Base-by-base conservation (phyloP, 2,888 invertebrate genomes). In the Monoplex corrugatus region DNA sequence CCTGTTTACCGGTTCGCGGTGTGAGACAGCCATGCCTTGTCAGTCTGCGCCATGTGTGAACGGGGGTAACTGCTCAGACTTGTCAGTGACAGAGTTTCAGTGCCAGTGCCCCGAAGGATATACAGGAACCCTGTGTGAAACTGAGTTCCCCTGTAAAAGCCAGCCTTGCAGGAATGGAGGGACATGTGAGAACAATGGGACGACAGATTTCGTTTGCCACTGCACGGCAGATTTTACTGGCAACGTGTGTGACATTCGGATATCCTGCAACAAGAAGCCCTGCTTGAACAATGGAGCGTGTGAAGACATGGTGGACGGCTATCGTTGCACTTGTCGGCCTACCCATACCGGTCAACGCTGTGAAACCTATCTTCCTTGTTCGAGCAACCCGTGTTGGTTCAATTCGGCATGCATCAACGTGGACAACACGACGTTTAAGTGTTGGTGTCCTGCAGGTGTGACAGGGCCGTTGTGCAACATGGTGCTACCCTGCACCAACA, bases 211-310 rank as follows among this genome's bases (percentile, higher is more conserved):
- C 68, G 38, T 68, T 0, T 93, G 93, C 57, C 63, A 87, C 43
- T 93, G 93, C 75, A 72, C 75, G 28, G 5, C 84, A 2, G 91
- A 90, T n/a, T 92, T 89, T 78, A 89, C 90, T 6, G 93, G 93
- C 1, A 19, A 38, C 1, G n/a, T 23, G 35, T 92, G 91, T 86
- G 89, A 90, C 13, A 72, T 16, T 0, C 44, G 38, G 19, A 10
- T 85, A 43, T 44, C 93, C 16, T 95, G 95, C 89, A 90, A 90
- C 35, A 86, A 89, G 6, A 84, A 88, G 8, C 92, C 92, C 16
- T 95, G 95, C 89, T 90, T 91, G 38, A 92, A 94, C 89, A 92
- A 93, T 68, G 93, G 92, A 1, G 90, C 91, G 10, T 95, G 95
- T 87, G 87, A 32, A n/a, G 93, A 93, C 28, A 87, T 90, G 38